Conservation (phyloP, 2,797 vertebrate species). For the Poeciliopsis turneri region DNA sequence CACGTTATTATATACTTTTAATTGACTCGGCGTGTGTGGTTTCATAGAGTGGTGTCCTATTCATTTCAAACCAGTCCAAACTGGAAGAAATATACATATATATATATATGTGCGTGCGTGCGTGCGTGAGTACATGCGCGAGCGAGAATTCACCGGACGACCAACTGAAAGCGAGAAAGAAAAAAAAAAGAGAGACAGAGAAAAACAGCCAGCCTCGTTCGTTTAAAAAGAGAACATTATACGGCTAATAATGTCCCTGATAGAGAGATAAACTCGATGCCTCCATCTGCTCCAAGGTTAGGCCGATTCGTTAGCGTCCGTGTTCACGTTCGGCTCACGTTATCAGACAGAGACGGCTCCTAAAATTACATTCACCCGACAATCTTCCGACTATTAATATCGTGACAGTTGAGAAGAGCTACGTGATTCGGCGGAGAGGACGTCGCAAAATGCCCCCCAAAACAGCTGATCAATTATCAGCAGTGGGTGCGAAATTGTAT, state of each 20-base stretch:
- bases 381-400: not conserved
- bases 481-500: constrained; percentile 15
- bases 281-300: constrained; percentile 55
- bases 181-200: too few relatives aligned
- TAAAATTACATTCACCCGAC: not conserved
- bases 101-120: not conserved
- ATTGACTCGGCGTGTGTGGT: constrained; percentile 32
- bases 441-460: not conserved
- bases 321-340: constrained; percentile 19
- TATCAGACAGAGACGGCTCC: not conserved
- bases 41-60: constrained; percentile 50
- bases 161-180: not conserved
- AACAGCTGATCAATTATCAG: constrained; percentile 7
- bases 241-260: constrained; percentile 29
- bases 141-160: constrained; percentile 1
- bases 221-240: not conserved
- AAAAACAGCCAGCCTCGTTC: constrained; percentile 2
- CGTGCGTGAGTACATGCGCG: constrained; percentile 43
- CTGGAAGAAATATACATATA: constrained; percentile 57
- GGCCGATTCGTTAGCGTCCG: constrained; percentile 46
- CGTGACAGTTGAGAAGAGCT: constrained; percentile 1
- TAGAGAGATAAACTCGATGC: constrained; percentile 17
- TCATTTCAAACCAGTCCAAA: constrained; percentile 74
- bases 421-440: not conserved
- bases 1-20: not conserved